Base-by-base conservation (phyloP, 1,140 invertebrate genomes). In the Heterodera carotae region DNA sequence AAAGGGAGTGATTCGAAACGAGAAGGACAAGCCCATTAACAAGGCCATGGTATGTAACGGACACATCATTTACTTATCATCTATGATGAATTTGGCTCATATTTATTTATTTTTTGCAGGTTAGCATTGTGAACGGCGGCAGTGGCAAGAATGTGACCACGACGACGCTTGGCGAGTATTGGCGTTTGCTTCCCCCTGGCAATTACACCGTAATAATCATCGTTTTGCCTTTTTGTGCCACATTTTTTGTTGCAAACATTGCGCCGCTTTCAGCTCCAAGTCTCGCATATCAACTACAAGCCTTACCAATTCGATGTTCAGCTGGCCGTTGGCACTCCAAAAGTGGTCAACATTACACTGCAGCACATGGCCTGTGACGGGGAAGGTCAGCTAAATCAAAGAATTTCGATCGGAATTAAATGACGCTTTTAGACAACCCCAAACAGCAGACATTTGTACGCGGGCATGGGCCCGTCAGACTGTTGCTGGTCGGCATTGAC, bases 101-200 rank as follows among this genome's bases (percentile, higher is more conserved):
- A n/a, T n/a, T n/a, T n/a, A n/a, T n/a, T 43, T 6, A 4, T 18
- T 2, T 56, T 39, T 31, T 56, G 8, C 18, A 74, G 72, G 22
- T 74, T 7, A 31, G 89, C 2, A 91, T 98, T 3, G 89, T 91
- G 80, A 59, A 36, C 33, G 82, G 82, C 56, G 92, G 91, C 0
- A 92, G 92, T 70, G 89, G 91, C 39, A 94, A 95, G 84, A 87
- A 89, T 25, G 91, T 94, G 0, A 91, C 89, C 22, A 90, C 93
- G 0, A 91, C 92, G 0, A 83, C 86, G 27, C 89, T 91, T 78
- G 97, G 97, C 0, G 96, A 98, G 89, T 99, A 94, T 88, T 99
- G 94, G 93, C 90, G 96, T 80, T 88, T 99, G 29, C 88, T 99
- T 0, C 84, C 92, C 10, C 95, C 96, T 0, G 96, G 96, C 15